phyloP scores from a whole-genome alignment of 2,113 vertebrate genomes.

The Sinocyclocheilus anophthalmus region DNA sequence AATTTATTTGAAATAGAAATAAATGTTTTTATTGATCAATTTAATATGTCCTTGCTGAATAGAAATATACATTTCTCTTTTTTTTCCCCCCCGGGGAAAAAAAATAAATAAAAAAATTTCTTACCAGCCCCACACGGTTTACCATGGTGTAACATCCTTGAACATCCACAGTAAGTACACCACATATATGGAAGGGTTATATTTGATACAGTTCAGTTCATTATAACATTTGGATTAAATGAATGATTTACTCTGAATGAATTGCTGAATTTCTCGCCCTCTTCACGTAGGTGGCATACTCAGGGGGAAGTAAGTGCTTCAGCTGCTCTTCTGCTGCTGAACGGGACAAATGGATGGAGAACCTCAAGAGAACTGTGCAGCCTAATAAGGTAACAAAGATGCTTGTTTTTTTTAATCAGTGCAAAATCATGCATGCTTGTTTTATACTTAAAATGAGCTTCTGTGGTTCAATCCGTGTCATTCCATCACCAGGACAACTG shows the following conservation, averaged over 20 bases:
- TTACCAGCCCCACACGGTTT: too few relatives aligned
- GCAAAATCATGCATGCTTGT: background rate
- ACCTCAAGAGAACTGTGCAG: constrained; percentile 90
- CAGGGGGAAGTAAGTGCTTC: constrained; percentile 95
- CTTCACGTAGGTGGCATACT: constrained; percentile 84
- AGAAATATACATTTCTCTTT: too few relatives aligned
- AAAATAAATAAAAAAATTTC: too few relatives aligned
- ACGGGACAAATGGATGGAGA: constrained; percentile 99
- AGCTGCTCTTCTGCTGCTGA: constrained; percentile 93
- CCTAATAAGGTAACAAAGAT: constrained; percentile 87
- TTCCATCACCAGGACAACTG: constrained; percentile 86
- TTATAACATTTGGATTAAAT: background rate
- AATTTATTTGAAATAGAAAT: background rate
- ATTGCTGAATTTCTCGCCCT: background rate
- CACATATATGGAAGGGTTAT: background rate
- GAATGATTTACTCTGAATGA: background rate
- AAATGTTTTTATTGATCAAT: too few relatives aligned
- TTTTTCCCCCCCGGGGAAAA: too few relatives aligned
- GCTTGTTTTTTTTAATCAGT: background rate
- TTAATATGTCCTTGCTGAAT: too few relatives aligned
- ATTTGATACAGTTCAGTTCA: background rate
- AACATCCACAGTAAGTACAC: background rate
- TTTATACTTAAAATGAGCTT: background rate
- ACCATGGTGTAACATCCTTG: too few relatives aligned
- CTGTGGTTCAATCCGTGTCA: background rate